Evolutionary conservation across 2,888 invertebrate genomes (phyloP), one percentile per base, ranked within the genome.

Genomic region (Phaonia tiefii): DNA sequence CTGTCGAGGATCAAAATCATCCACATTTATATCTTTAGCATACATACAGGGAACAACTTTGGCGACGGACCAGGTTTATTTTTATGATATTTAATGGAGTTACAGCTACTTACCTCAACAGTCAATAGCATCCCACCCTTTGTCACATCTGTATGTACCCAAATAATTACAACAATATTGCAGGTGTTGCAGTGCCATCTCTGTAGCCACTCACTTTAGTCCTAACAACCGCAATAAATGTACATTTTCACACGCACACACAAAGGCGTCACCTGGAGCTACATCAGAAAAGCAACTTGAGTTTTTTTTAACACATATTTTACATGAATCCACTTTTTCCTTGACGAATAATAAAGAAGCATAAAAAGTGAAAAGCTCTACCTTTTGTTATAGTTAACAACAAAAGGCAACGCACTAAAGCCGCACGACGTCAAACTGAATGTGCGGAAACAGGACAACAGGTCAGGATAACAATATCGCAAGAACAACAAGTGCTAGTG

Each of bases 221-320:
- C 13, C 42, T 39, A 54, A 78, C 71, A 75, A 66, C 75, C 71
- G 63, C 72, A 72, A 78, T 78, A 81, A 81, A 75, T 72, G 75
- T 17, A 46, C 17, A 44, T 2, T 8, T n/a, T 8, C 44, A 44
- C 44, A 44, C n/a, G 11, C 44, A 44, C n/a, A 11, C 44, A 20
- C 42, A 42, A 39, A 37, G 20, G 17, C 39, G 15, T 20, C 10
- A 17, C 1, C 37, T 1, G 15, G 8, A 60, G 15, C 39, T 2
- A 20, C 60, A 60, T 8, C 11, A 39, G 31, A 17, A 60, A 17
- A 31, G 37, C 60, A 60, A 39, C 60, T 60, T 58, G 58, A 58
- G 39, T 15, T 58, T 22, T 17, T 63, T 63, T n/a, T n/a, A n/a
- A n/a, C n/a, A n/a, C n/a, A n/a, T 56, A 22, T 56, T 63, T 20